A percentile compares a stretch with the other conserved stretches of the same genome.
phyloP scores from a whole-genome alignment of 2,113 vertebrate species.

The Sula dactylatra region DNA sequence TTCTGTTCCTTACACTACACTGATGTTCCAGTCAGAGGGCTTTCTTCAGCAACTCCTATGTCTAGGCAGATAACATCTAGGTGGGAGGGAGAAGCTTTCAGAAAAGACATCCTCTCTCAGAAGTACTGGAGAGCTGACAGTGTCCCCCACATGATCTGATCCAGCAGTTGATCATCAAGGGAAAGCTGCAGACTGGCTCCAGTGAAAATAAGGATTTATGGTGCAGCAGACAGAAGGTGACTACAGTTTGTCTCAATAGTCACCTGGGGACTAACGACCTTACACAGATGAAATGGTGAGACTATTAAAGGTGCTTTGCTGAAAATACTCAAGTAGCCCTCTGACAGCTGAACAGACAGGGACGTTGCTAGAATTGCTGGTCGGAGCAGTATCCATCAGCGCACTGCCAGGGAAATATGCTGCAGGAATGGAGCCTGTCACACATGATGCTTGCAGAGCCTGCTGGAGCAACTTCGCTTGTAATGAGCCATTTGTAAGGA shows the following conservation, averaged over 20 bases:
- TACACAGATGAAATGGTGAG: slow-evolving; percentile 4
- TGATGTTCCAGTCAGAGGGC: neutral
- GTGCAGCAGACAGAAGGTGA: neutral
- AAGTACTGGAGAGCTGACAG: neutral
- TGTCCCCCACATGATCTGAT: neutral
- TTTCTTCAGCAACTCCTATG: neutral
- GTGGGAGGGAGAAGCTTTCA: neutral
- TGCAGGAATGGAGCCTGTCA: neutral
- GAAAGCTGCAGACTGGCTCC: neutral
- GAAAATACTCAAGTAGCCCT: neutral
- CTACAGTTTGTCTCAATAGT: neutral
- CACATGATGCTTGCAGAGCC: neutral
- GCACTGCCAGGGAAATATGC: neutral
- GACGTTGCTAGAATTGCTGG: neutral
- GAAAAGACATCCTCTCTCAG: neutral
- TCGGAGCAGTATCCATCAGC: neutral
- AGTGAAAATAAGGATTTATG: slow-evolving; percentile 32
- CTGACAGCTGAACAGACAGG: neutral
- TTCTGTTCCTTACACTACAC: neutral
- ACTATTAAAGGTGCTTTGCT: slow-evolving; percentile 13
- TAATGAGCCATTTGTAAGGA: neutral
- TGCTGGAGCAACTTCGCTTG: neutral
- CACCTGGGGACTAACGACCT: slow-evolving; percentile 11
- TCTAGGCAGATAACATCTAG: neutral
- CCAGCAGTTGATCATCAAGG: neutral